Conservation (phyloP, 2,113 vertebrate genomes). For the Cephalopterus ornatus region DNA sequence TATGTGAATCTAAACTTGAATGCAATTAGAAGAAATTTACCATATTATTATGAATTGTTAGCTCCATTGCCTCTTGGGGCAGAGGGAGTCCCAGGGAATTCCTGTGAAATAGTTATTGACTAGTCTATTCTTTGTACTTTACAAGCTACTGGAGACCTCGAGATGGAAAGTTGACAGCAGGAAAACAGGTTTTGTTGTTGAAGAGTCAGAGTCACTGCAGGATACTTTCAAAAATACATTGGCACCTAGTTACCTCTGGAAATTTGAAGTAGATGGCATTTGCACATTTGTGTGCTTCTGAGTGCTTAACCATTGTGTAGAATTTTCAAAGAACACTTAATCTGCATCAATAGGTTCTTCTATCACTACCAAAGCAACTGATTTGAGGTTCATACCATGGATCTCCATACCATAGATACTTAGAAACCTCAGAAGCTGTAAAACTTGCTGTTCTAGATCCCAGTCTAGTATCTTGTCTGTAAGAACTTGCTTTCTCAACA, state of each 20-base stretch:
- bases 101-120: neutral
- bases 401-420: neutral
- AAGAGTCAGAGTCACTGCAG: neutral
- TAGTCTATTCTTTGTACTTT: neutral
- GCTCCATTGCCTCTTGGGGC: neutral
- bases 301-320: neutral
- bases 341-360: neutral
- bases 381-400: neutral
- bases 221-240: neutral
- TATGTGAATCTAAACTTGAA: neutral
- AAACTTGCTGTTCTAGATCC: neutral
- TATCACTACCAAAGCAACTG: neutral
- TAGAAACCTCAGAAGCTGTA: neutral
- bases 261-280: neutral
- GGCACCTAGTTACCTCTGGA: neutral
- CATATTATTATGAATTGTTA: neutral
- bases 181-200: neutral
- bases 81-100: neutral
- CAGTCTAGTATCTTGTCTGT: neutral
- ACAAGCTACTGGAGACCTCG: neutral
- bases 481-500: neutral
- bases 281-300: neutral
- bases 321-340: neutral
- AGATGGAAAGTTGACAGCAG: neutral
- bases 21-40: neutral